phyloP scores from a whole-genome alignment of 2,888 invertebrate genomes.

The Mimachlamys varia region DNA sequence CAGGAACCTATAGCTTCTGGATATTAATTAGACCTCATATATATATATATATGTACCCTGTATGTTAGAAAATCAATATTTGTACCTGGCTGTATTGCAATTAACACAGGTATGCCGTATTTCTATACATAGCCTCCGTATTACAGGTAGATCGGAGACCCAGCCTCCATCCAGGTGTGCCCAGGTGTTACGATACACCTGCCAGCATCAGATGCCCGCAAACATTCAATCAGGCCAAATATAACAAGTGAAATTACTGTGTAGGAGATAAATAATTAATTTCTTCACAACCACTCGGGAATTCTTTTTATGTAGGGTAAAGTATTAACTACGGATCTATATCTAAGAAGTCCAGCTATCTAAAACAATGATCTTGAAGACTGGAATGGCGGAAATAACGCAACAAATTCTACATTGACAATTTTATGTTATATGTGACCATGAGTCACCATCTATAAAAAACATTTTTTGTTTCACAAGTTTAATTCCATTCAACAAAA shows the following conservation, averaged over 20 bases:
- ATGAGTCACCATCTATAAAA: no score
- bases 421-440: no score
- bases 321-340: no score
- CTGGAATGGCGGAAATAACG: neutral
- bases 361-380: neutral
- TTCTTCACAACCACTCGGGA: neutral
- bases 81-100: neutral
- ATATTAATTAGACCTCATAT: neutral
- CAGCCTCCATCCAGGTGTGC: conserved; percentile 1
- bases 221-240: neutral
- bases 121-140: no score
- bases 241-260: conserved; percentile 4
- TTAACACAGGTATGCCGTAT: conserved; percentile 4
- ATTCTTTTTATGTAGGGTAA: neutral
- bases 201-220: neutral
- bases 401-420: neutral
- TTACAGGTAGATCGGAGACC: neutral
- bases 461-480: no score
- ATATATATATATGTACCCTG: neutral
- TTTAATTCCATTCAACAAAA: conserved; percentile 1
- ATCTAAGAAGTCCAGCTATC: no score
- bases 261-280: neutral
- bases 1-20: neutral
- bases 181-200: conserved; percentile 25
- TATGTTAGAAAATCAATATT: neutral